phyloP scores from a whole-genome alignment of 2,113 vertebrate genomes.

The Lagopus leucura region DNA sequence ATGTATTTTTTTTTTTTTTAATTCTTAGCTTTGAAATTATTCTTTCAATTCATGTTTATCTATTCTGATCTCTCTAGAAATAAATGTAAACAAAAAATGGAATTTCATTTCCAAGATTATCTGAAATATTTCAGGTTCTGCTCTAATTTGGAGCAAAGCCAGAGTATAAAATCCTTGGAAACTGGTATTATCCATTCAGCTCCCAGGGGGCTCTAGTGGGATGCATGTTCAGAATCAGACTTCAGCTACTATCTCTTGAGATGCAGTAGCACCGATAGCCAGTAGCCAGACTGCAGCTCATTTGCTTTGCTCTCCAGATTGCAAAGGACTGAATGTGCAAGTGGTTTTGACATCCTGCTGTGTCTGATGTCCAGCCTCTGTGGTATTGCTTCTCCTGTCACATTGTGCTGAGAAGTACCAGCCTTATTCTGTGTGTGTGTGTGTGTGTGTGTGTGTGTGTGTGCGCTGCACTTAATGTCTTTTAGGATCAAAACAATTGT shows the following conservation, averaged over 20 bases:
- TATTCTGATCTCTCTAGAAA: conserved; percentile 15
- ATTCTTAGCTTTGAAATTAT: not conserved
- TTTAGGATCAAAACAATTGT: not conserved
- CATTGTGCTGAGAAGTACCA: not conserved
- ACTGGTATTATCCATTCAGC: conserved; percentile 19
- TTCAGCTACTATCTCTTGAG: conserved; percentile 11
- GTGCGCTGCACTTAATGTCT: not conserved
- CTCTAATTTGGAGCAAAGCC: conserved; percentile 44
- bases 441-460: not conserved
- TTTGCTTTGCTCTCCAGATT: not conserved
- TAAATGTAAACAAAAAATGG: not conserved
- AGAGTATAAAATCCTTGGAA: conserved; percentile 41
- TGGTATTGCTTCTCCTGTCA: not conserved
- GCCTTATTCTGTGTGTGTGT: not conserved
- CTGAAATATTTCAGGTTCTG: conserved; percentile 16
- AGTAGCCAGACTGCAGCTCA: not conserved
- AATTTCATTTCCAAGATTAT: conserved; percentile 41
- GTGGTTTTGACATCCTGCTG: not conserved
- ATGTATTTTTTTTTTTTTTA: not conserved
- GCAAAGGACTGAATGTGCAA: not conserved
- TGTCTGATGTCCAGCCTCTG: not conserved
- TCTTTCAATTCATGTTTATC: not conserved
- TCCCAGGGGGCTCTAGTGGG: conserved; percentile 6
- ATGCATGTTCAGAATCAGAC: not conserved
- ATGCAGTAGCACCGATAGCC: conserved; percentile 18